phyloP scores from a whole-genome alignment of 2,797 vertebrate species.

The Melanotaenia maccullochi region DNA sequence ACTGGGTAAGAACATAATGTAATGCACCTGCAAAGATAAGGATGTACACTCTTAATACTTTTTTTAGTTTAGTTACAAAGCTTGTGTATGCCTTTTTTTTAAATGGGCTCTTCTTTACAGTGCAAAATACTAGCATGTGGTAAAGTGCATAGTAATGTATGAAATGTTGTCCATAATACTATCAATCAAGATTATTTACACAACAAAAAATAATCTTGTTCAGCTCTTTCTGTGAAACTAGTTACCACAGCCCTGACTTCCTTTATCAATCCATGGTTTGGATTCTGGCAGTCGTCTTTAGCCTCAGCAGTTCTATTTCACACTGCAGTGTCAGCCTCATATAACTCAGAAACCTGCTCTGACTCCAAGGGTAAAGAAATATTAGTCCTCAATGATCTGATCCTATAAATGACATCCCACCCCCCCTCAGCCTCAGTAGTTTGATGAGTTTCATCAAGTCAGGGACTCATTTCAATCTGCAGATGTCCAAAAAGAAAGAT shows the following conservation, averaged over 20 bases:
- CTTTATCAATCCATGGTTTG: conserved; percentile 65
- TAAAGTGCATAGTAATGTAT: no score
- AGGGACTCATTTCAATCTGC: conserved; percentile 50
- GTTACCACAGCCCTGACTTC: conserved; percentile 37
- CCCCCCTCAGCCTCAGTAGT: conserved; percentile 22
- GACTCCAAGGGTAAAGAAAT: conserved; percentile 63
- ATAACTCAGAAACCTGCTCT: conserved; percentile 51
- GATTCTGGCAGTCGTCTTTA: conserved; percentile 56
- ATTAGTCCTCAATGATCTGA: conserved; percentile 66
- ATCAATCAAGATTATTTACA: conserved; percentile 18
- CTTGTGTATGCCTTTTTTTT: neutral
- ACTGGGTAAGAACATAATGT: neutral
- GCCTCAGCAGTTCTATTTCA: conserved; percentile 65
- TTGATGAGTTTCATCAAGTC: conserved; percentile 53
- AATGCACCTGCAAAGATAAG: neutral
- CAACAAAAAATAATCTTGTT: no score
- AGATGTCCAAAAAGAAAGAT: conserved; percentile 60
- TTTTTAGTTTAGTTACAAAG: neutral
- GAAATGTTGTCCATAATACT: neutral
- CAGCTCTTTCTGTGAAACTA: conserved; percentile 4
- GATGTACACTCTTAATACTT: no score
- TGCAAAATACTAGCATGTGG: neutral
- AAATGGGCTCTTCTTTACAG: neutral
- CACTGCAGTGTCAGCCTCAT: conserved; percentile 58
- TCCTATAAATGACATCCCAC: conserved; percentile 49